A percentile compares a stretch with the other conserved stretches of the same genome.
These are phyloP conservation scores for Heteromormyrus szaboi DNA, from an alignment of 2,797 vertebrate species.

Conservation along the genomic window DNA sequence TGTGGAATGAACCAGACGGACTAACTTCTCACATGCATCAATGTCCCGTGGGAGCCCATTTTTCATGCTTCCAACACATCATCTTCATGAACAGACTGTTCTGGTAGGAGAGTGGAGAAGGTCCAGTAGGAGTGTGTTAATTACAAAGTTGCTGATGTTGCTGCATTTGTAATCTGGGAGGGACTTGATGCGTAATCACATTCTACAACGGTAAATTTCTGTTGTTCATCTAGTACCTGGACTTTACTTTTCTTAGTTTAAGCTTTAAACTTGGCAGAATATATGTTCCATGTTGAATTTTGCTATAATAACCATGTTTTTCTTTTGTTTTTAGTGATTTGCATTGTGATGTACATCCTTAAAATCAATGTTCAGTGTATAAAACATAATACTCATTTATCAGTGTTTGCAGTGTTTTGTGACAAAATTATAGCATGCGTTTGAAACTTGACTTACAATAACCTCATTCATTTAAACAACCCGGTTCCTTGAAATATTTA, in stretches of 20 bases:
- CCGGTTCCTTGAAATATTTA: slow-evolving; percentile 18
- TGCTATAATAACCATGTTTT: neutral
- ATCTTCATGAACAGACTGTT: neutral
- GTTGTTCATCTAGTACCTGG: neutral
- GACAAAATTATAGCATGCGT: neutral
- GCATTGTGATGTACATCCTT: neutral
- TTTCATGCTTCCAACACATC: neutral
- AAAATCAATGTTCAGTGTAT: neutral
- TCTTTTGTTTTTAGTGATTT: neutral
- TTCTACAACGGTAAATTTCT: neutral
- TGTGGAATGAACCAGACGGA: neutral
- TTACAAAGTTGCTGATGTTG: neutral
- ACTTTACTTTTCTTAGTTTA: neutral
- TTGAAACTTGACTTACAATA: slow-evolving; percentile 12
- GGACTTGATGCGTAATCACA: neutral
- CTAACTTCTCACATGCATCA: neutral
- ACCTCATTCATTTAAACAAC: slow-evolving; percentile 14
- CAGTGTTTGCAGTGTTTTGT: neutral
- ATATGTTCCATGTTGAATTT: neutral
- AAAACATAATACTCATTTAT: neutral
- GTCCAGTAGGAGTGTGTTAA: neutral
- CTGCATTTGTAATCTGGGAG: neutral
- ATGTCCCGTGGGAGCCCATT: neutral
- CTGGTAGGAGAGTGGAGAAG: neutral
- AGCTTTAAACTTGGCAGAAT: neutral